Conservation (phyloP, 1,140 invertebrate species). For the Sarcophaga bullata region DNA sequence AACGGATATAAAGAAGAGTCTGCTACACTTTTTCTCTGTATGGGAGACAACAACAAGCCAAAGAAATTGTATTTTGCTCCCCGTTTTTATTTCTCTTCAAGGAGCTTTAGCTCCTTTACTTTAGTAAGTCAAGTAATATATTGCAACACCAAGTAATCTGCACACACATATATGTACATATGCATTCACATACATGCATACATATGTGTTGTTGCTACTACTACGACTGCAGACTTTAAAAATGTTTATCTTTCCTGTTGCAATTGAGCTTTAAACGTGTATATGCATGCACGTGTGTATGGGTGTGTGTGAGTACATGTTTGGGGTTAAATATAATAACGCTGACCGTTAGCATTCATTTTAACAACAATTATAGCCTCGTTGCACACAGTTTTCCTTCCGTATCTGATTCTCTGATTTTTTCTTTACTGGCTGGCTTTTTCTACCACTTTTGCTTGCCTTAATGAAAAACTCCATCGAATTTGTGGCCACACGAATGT, state of each 20-base stretch:
- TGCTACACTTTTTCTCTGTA: too few relatives aligned
- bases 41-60: background rate
- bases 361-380: too few relatives aligned
- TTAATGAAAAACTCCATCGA: constrained; percentile 1
- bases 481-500: constrained; percentile 13
- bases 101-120: too few relatives aligned
- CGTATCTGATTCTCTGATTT: background rate
- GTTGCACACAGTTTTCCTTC: background rate
- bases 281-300: background rate
- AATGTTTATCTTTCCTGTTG: too few relatives aligned
- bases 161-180: too few relatives aligned
- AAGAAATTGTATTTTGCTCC: background rate
- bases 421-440: background rate
- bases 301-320: background rate
- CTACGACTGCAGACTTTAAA: too few relatives aligned
- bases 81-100: background rate
- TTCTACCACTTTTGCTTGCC: background rate
- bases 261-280: too few relatives aligned
- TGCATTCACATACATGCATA: too few relatives aligned
- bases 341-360: background rate
- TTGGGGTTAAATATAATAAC: background rate
- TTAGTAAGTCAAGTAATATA: background rate
- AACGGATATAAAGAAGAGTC: too few relatives aligned
- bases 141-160: background rate
- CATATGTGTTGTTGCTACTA: too few relatives aligned